Base-by-base conservation (phyloP, 2,888 invertebrate genomes). In the Hyposoter didymator region DNA sequence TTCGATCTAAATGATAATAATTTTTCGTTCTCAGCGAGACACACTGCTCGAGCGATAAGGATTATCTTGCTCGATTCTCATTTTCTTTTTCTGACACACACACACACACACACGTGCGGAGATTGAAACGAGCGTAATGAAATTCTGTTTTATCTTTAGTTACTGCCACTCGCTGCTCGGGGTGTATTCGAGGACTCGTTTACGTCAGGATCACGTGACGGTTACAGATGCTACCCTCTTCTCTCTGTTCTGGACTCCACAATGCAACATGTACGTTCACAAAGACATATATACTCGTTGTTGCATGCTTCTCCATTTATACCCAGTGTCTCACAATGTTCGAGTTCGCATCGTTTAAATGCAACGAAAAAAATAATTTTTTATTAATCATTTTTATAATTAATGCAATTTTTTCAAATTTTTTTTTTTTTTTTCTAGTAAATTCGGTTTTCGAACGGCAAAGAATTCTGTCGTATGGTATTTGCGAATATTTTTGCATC, bases 151-250 rank as follows among this genome's bases (percentile, higher is more conserved):
- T 78, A 35, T 32, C n/a, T 52, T 55, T 66, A 49, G 47, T 59
- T 73, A 73, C 19, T 39, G 73, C 12, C 14, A 19, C 55, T 59
- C 67, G 39, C 39, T 39, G 28, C 43, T 39, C 39, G 52, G 39
- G 43, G 22, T 78, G n/a, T n/a, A 39, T 55, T 52, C 78, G 66
- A 67, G 55, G 39, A 78, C 67, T 67, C 55, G 78, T 78, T 35
- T 78, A 49, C 43, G 55, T 67, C 52, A 43, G 55, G n/a, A 35
- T 70, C 49, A 35, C 67, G 78, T 67, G 78, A 43, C 76, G 64
- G 78, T 78, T 67, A 67, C 78, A 78, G 67, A 43, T 55, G 67
- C 52, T 69, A 55, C 43, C 22, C 43, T 45, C 45, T 22, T 78
- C 69, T 78, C 69, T 32, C n/a, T 69, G 39, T 43, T 22, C 59